These are phyloP conservation scores for Melanotaenia nigrans DNA, from an alignment of 2,797 vertebrate species.

Conservation along the genomic window DNA sequence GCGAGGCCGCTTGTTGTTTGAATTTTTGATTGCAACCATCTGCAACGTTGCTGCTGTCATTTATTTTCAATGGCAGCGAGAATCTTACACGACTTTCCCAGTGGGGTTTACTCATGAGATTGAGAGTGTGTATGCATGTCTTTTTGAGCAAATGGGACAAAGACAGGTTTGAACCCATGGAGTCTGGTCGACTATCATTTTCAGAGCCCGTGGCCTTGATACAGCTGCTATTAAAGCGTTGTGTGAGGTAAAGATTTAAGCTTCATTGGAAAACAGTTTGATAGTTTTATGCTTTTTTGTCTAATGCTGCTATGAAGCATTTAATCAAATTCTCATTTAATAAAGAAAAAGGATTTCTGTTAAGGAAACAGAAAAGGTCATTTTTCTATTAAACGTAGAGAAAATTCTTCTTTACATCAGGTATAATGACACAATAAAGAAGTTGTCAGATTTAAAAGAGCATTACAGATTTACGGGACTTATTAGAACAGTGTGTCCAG, in stretches of 20 bases:
- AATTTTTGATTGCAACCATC: conserved; percentile 83
- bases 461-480: conserved; percentile 21
- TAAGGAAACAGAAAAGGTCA: neutral
- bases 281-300: conserved; percentile 27
- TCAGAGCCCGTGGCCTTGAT: conserved; percentile 62
- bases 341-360: conserved; percentile 19
- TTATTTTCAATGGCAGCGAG: conserved; percentile 77
- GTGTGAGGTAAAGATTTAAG: conserved; percentile 52
- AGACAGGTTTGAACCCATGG: conserved; percentile 74
- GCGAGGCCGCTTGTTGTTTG: conserved; percentile 76
- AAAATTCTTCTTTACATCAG: conserved; percentile 30
- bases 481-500: conserved; percentile 12
- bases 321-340: conserved; percentile 24
- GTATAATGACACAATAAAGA: conserved; percentile 18
- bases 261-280: conserved; percentile 36
- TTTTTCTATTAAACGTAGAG: neutral
- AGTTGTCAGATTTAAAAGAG: conserved; percentile 14
- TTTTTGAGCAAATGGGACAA: conserved; percentile 58
- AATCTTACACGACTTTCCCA: conserved; percentile 71
- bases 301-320: conserved; percentile 1
- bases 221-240: conserved; percentile 56
- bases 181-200: conserved; percentile 57
- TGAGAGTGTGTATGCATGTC: conserved; percentile 18
- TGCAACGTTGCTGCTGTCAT: conserved; percentile 77
- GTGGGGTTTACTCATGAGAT: conserved; percentile 50